Evolutionary conservation across 1,140 invertebrate species (phyloP).

Genomic region (Venturia canescens): DNA sequence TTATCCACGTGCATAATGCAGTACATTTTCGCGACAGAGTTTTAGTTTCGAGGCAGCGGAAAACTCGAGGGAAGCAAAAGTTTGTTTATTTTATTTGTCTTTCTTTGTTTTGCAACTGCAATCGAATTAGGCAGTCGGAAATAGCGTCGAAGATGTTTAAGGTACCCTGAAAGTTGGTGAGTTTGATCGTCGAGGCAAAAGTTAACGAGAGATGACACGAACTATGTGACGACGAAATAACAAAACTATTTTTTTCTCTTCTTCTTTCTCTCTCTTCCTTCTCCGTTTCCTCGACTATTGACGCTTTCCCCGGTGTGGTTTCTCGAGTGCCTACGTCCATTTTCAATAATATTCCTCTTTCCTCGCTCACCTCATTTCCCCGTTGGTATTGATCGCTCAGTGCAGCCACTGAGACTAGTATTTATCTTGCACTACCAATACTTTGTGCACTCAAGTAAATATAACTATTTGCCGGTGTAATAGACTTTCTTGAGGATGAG

Average conservation of each 20-base stretch:
- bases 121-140: constrained; percentile 6
- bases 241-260: neutral
- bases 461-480: neutral
- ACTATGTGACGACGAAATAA: constrained; percentile 12
- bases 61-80: neutral
- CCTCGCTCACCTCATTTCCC: neutral
- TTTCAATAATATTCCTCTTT: constrained; percentile 31
- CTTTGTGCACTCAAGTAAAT: neutral
- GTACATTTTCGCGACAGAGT: neutral
- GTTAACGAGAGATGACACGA: constrained; percentile 2
- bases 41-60: neutral
- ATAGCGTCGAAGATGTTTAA: neutral
- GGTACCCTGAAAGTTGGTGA: neutral
- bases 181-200: constrained; percentile 19
- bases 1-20: constrained; percentile 10
- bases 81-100: neutral
- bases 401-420: neutral
- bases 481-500: neutral
- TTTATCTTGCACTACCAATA: constrained; percentile 11
- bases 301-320: neutral
- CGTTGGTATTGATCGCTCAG: constrained; percentile 4
- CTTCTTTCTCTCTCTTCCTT: neutral
- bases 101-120: neutral
- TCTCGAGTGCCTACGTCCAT: constrained; percentile 1
- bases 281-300: neutral